These are phyloP conservation scores for Siniperca obscura DNA, from an alignment of 2,797 vertebrate genomes.

Conservation along the genomic window DNA sequence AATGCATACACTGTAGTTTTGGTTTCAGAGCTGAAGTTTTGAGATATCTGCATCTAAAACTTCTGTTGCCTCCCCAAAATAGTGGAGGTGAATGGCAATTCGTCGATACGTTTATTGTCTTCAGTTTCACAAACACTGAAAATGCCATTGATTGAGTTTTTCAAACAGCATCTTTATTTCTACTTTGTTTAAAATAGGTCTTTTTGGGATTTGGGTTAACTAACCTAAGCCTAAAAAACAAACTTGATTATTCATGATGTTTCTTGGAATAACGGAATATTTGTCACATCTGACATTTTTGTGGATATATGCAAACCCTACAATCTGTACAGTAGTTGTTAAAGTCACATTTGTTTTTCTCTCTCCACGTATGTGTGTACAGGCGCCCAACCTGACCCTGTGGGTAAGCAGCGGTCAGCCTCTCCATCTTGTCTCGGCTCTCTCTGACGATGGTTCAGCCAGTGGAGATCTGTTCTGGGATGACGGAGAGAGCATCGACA, in stretches of 20 bases:
- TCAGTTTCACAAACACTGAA: neutral
- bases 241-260: neutral
- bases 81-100: neutral
- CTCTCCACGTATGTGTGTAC: neutral
- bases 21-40: neutral
- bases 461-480: slow-evolving; percentile 92
- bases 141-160: neutral
- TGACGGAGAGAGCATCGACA: slow-evolving; percentile 87
- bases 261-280: neutral
- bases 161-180: neutral
- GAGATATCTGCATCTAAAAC: neutral
- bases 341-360: neutral
- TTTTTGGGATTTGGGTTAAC: neutral
- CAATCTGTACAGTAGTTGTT: neutral
- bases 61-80: neutral
- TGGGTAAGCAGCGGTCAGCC: slow-evolving; percentile 84
- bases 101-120: neutral
- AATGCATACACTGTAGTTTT: too few relatives aligned
- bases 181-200: too few relatives aligned
- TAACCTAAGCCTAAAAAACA: neutral
- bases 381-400: slow-evolving; percentile 86
- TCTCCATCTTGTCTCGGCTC: slow-evolving; percentile 83
- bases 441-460: slow-evolving; percentile 81
- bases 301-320: neutral
- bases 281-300: neutral